Percentiles rank a stretch among this genome's conserved stretches.
Evolutionary conservation across 64 coral and sea anemone genomes (phyloP).

Genomic region (Stichodactyla mertensii): DNA sequence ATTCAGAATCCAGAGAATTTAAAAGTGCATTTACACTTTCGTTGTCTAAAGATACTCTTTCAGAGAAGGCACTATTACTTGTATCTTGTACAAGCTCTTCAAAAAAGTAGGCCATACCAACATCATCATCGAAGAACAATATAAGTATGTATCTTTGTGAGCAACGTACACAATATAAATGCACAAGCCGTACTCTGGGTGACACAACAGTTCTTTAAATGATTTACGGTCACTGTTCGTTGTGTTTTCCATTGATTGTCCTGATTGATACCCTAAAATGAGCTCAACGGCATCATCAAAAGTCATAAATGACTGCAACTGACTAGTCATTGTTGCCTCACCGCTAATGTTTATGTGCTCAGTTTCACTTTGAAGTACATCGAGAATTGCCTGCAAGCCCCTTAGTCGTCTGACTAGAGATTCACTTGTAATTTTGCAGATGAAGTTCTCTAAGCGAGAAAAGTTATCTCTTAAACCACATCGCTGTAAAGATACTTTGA

Average conservation of each 20-base stretch:
- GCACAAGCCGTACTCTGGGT: slow-evolving; percentile 48
- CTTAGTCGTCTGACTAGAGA: slow-evolving; percentile 9
- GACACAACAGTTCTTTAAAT: slow-evolving; percentile 45
- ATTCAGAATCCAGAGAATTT: slow-evolving; percentile 12
- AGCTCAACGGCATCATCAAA: slow-evolving; percentile 42
- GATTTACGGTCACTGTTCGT: slow-evolving; percentile 43
- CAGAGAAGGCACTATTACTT: background rate
- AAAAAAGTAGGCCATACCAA: slow-evolving; percentile 37
- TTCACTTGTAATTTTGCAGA: slow-evolving; percentile 29
- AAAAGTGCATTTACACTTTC: slow-evolving; percentile 28
- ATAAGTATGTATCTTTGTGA: slow-evolving; percentile 12
- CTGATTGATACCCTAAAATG: slow-evolving; percentile 26
- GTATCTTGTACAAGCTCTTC: slow-evolving; percentile 20
- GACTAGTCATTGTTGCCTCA: background rate
- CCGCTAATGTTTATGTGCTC: background rate
- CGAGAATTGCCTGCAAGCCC: slow-evolving; percentile 22
- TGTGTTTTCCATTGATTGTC: slow-evolving; percentile 23
- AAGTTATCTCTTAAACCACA: slow-evolving; percentile 31
- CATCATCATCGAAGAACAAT: slow-evolving; percentile 29
- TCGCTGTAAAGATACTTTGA: slow-evolving; percentile 22
- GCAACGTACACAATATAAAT: slow-evolving; percentile 47
- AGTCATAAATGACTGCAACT: slow-evolving; percentile 12
- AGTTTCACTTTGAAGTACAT: slow-evolving; percentile 39
- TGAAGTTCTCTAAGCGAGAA: slow-evolving; percentile 5
- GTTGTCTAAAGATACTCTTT: slow-evolving; percentile 23